Base-by-base conservation (phyloP, 2,797 vertebrate genomes). In the Miopithecus talapoin region DNA sequence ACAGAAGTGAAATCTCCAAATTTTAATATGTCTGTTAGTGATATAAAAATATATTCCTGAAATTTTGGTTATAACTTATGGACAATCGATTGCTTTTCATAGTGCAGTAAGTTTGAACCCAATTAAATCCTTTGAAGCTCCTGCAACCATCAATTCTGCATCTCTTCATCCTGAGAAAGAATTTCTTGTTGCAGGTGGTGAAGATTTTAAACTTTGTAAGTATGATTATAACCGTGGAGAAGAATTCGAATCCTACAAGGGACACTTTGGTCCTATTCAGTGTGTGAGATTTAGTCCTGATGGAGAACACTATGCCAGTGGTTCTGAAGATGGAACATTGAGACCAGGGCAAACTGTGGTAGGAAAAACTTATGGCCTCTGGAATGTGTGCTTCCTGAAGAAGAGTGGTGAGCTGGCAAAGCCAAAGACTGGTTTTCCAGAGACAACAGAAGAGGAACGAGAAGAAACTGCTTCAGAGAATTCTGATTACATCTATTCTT, bases 161-260 rank as follows among this genome's bases (percentile, higher is more conserved):
- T 99, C 99, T 33, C 99, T 99, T 97, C 99, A 99, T 95, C 99
- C 99, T 78, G 99, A 99, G 0, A 99, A 99, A 97, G 99, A 99
- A 96, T 99, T 99, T 98, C 99, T 99, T 98, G 99, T 99, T 96
- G 99, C 99, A 1, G 99, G 99, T 64, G 99, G 99, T 93, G 99
- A 99, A 68, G 99, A 99, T 98, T 99, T 99, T 99, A 99, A 99
- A 98, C 99, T 99, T 97, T 99, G 99, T 98, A 99, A 99, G 97
- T 99, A 99, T 97, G 99, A 99, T 99, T 99, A 99, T 98, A 99
- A 99, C 98, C 99, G 99, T 68, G 99, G 99, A 98, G 99, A 99
- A 98, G 99, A 99, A 68, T 68, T 16, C 76, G 99, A 99, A 98
- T 99, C 99, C 76, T 99, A 99, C 98, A 99, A 99, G 98, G 99